phyloP scores from a whole-genome alignment of 1,140 invertebrate genomes.

The Drosophila arizonae region DNA sequence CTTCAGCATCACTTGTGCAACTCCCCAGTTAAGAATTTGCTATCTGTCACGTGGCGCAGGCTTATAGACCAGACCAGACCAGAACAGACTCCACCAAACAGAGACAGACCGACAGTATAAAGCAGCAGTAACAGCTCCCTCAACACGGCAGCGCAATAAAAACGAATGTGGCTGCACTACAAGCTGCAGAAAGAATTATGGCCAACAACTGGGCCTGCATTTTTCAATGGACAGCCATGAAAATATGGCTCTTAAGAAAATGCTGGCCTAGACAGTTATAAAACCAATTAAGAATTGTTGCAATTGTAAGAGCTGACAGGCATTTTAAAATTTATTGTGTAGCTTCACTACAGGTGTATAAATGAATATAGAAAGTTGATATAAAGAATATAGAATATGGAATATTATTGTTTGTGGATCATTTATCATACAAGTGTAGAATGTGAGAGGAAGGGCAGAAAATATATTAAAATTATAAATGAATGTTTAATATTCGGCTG shows the following conservation, averaged over 20 bases:
- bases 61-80: neutral
- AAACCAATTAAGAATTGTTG: slow-evolving; percentile 13
- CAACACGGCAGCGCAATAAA: slow-evolving; percentile 21
- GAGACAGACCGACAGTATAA: neutral
- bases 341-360: neutral
- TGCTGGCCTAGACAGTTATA: neutral
- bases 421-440: no score
- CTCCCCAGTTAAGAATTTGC: slow-evolving; percentile 16
- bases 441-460: no score
- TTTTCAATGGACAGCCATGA: slow-evolving; percentile 25
- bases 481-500: no score
- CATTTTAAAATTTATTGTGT: neutral
- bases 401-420: neutral
- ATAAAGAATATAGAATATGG: neutral
- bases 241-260: slow-evolving; percentile 2
- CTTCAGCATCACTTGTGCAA: slow-evolving; percentile 4
- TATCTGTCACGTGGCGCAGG: slow-evolving; percentile 25
- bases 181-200: slow-evolving; percentile 46
- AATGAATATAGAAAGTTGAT: neutral
- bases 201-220: slow-evolving; percentile 18
- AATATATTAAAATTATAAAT: no score
- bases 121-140: neutral
- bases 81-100: no score
- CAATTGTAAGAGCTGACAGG: neutral
- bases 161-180: slow-evolving; percentile 27